These are phyloP conservation scores for Siderastrea radians DNA, from an alignment of 92 coral and sea anemone species.

Conservation along the genomic window DNA sequence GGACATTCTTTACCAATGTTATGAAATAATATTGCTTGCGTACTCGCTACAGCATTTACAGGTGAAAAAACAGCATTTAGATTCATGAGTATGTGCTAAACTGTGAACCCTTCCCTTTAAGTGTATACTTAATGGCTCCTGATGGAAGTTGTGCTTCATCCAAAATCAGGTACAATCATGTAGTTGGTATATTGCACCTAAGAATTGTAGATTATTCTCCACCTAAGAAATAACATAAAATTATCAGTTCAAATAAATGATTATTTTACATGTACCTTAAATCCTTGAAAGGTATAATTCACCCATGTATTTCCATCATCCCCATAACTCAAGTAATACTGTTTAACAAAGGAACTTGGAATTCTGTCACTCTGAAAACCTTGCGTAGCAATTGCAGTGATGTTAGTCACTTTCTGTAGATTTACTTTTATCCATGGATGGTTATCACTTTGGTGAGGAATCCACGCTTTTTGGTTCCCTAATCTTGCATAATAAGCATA, in stretches of 20 bases:
- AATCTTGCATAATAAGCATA: conserved; percentile 68
- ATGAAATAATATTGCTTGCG: no score
- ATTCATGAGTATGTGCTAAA: no score
- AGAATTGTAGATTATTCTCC: no score
- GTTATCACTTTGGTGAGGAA: conserved; percentile 33
- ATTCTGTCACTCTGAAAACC: conserved; percentile 28
- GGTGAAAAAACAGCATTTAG: no score
- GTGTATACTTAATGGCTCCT: no score
- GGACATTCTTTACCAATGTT: no score
- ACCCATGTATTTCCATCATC: conserved; percentile 61
- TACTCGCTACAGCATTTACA: no score
- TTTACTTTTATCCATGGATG: conserved; percentile 80
- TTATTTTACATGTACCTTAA: neutral
- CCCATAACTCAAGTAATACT: conserved; percentile 54
- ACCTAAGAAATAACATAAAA: neutral
- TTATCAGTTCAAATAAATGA: neutral
- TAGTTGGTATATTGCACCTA: no score
- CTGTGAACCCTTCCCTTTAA: no score
- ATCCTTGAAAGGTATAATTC: conserved; percentile 56
- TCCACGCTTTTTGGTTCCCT: conserved; percentile 67
- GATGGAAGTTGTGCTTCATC: no score
- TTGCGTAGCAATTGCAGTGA: conserved; percentile 80
- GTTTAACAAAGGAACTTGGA: conserved; percentile 45
- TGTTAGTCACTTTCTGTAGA: conserved; percentile 36
- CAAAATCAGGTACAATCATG: no score